A percentile compares a stretch with the other conserved stretches of the same genome.
These are phyloP conservation scores for Zosterops lateralis DNA, from an alignment of 2,113 vertebrate genomes.

Conservation along the genomic window DNA sequence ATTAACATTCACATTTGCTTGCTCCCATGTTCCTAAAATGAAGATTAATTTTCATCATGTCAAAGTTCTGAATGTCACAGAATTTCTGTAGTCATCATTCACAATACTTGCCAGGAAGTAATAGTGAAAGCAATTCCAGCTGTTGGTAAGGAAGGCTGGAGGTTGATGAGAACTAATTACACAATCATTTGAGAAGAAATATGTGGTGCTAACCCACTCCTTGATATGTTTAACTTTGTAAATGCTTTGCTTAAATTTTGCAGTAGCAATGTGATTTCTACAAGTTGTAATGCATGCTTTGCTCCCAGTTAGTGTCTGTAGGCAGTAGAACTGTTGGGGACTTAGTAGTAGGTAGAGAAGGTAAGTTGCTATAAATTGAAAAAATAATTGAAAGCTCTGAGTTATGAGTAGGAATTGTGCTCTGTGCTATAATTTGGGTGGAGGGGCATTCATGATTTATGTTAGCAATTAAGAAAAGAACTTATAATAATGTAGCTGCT, in stretches of 20 bases:
- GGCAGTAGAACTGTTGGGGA: not conserved
- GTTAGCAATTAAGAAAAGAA: not conserved
- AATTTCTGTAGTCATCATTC: conserved; percentile 20
- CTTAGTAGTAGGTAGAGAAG: not conserved
- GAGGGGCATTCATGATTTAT: not conserved
- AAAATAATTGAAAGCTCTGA: not conserved
- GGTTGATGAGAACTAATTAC: not conserved
- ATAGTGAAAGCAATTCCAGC: conserved; percentile 11
- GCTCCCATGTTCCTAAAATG: conserved; percentile 1
- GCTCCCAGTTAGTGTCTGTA: not conserved
- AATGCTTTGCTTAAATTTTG: not conserved
- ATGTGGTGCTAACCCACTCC: not conserved
- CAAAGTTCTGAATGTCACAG: conserved; percentile 9
- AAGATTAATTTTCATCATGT: conserved; percentile 25
- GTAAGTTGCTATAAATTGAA: not conserved
- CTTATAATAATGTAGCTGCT: not conserved
- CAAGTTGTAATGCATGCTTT: not conserved
- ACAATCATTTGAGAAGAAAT: not conserved
- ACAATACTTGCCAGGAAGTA: not conserved
- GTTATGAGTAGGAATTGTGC: not conserved
- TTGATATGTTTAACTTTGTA: not conserved
- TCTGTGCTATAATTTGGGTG: not conserved
- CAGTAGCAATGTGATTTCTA: not conserved
- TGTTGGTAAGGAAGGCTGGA: not conserved
- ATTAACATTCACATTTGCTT: conserved; percentile 28